Evolutionary conservation across 2,113 vertebrate genomes (phyloP), one percentile per base, ranked within the genome.

Genomic region (Alligator mississippiensis): DNA sequence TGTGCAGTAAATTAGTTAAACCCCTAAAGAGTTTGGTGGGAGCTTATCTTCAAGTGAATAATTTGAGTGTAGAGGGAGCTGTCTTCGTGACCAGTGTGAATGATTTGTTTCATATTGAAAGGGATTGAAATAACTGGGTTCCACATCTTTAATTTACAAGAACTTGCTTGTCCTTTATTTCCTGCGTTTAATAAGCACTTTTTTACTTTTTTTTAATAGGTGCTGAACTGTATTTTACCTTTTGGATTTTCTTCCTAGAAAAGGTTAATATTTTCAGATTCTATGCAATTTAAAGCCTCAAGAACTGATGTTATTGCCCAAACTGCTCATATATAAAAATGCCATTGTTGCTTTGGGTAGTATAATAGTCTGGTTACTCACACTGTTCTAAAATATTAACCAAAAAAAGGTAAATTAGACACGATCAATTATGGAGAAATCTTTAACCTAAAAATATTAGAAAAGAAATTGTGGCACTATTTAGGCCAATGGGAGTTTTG

Each of bases 31-130:
- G 97, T 98, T 98, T 98, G 97, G 97, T 97, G 95, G 97, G 97
- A 98, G 98, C 98, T 98, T 98, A 98, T 98, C 98, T 98, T 98
- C 98, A 98, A 98, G 98, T 98, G 98, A 98, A 97, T 98, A 98
- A 98, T 98, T 98, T 98, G 98, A 98, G 98, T 95, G 97, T 95
- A 98, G 98, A 98, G 97, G 97, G 97, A 98, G 96, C 97, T 97
- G 97, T 96, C 97, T 98, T 97, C 98, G 98, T 98, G 98, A 98
- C 98, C 97, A 96, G 98, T 98, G 95, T 98, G 97, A 98, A 96
- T 98, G 98, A 98, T 98, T 98, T 98, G 96, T 98, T 98, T 98
- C 98, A 97, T 97, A 98, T 97, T 98, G 97, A 98, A 98, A 97
- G 89, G 96, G 95, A 97, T 98, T 97, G 97, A 97, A 98, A 97